Evolutionary conservation across 2,888 invertebrate species (phyloP).

Genomic region (Lingula anatina): DNA sequence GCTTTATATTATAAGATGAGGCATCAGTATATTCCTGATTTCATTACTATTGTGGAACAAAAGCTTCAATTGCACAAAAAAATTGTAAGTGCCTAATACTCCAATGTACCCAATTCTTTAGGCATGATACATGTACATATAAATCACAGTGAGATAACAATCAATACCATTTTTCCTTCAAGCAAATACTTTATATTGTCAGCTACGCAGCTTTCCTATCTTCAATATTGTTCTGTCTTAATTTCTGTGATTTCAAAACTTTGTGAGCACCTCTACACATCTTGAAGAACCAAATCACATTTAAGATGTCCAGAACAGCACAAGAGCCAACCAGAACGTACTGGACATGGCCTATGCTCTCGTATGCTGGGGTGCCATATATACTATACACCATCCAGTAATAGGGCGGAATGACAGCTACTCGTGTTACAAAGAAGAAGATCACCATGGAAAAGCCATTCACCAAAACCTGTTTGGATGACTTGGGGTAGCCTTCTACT

Average conservation of each 20-base stretch:
- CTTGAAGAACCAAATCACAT: slow-evolving; percentile 46
- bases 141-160: too few relatives aligned
- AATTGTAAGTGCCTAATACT: too few relatives aligned
- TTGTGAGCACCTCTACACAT: slow-evolving; percentile 36
- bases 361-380: slow-evolving; percentile 32
- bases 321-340: slow-evolving; percentile 41
- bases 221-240: too few relatives aligned
- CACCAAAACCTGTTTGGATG: slow-evolving; percentile 26
- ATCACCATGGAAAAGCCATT: slow-evolving; percentile 48
- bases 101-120: too few relatives aligned
- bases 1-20: too few relatives aligned
- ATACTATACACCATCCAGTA: slow-evolving; percentile 44
- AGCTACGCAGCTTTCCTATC: too few relatives aligned
- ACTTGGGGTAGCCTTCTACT: slow-evolving; percentile 28
- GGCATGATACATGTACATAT: too few relatives aligned
- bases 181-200: too few relatives aligned
- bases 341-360: slow-evolving; percentile 39
- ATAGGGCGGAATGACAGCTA: slow-evolving; percentile 43
- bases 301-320: slow-evolving; percentile 41
- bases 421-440: slow-evolving; percentile 43
- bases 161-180: too few relatives aligned
- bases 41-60: too few relatives aligned
- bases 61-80: too few relatives aligned
- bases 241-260: slow-evolving; percentile 15
- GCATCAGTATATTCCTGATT: too few relatives aligned